Percentiles rank a stretch among this genome's conserved stretches.
phyloP scores from a whole-genome alignment of 2,797 vertebrate species.

The Distichodus sexfasciatus region DNA sequence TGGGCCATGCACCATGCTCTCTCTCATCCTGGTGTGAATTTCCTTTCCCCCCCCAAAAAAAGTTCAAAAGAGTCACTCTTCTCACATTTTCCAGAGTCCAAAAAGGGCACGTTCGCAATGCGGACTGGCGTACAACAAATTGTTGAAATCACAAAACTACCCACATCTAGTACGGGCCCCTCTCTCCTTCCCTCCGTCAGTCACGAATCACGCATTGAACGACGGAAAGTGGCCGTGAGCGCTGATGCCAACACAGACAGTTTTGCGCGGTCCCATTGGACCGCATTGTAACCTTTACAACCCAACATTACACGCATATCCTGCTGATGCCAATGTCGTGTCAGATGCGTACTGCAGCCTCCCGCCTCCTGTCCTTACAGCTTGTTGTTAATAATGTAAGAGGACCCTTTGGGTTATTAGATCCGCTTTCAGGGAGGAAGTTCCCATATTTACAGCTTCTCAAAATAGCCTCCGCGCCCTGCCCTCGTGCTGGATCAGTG shows the following conservation, averaged over 20 bases:
- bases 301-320: neutral
- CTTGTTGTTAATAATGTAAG: slow-evolving; percentile 61
- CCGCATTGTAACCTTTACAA: neutral
- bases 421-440: slow-evolving; percentile 72
- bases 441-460: slow-evolving; percentile 77
- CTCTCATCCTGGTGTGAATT: slow-evolving; percentile 41
- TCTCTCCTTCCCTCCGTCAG: too few species aligned
- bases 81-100: slow-evolving; percentile 22
- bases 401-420: slow-evolving; percentile 62
- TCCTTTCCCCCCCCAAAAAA: slow-evolving; percentile 28
- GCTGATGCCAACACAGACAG: neutral
- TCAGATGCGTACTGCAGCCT: slow-evolving; percentile 1
- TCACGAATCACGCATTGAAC: too few species aligned
- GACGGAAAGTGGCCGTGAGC: too few species aligned
- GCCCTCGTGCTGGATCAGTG: slow-evolving; percentile 75
- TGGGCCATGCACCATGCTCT: slow-evolving; percentile 31
- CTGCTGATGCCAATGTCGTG: neutral
- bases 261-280: neutral
- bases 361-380: slow-evolving; percentile 31
- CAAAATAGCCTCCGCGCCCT: slow-evolving; percentile 71
- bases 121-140: too few species aligned
- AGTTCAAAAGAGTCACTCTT: slow-evolving; percentile 18
- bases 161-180: too few species aligned
- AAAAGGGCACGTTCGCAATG: too few species aligned
- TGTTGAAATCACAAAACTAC: too few species aligned